Base-by-base conservation (phyloP, 2,797 vertebrate species). In the Pampus argenteus region DNA sequence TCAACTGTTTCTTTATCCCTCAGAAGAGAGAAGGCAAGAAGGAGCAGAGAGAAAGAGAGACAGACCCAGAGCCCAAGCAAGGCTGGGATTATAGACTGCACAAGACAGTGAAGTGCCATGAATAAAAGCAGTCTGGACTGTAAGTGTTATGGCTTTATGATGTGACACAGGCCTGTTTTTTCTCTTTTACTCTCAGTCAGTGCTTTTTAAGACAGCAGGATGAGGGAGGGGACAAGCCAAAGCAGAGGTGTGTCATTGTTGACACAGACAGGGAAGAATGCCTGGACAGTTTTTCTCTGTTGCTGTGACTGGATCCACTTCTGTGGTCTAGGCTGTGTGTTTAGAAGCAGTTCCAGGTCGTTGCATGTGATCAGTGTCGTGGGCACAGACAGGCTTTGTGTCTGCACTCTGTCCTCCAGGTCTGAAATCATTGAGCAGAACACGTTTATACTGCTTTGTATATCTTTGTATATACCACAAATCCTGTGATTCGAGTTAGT, bases 1-100 rank as follows among this genome's bases (percentile, higher is more conserved):
- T 93, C 92, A 93, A 92, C 89, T 91, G 91, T 86, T 83, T 89
- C 92, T 92, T 92, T 89, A 92, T 92, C 76, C 90, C 74, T 82
- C 83, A 79, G 86, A 89, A 86, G 85, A 89, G 84, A 66, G 82
- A 75, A 65, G 66, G 78, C 68, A 66, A 80, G 82, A 81, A 59
- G 71, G 63, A 74, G 57, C 76, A 65, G 69, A 75, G 60, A 73
- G 64, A 66, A n/a, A 66, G 56, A 78, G 71, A 82, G 73, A 77
- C 6, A 57, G 70, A 74, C 47, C 61, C 75, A 73, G 79, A 84
- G 76, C 52, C 82, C 54, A 38, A 71, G 81, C 72, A 58, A 79
- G 78, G 70, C 76, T 36, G 52, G 87, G 87, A 91, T 92, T 91
- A 79, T 60, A 65, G 72, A 70, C 83, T 82, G 49, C 71, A 69